Conservation (phyloP, 1,140 invertebrate species). For the Zaprionus kolodkinae region DNA sequence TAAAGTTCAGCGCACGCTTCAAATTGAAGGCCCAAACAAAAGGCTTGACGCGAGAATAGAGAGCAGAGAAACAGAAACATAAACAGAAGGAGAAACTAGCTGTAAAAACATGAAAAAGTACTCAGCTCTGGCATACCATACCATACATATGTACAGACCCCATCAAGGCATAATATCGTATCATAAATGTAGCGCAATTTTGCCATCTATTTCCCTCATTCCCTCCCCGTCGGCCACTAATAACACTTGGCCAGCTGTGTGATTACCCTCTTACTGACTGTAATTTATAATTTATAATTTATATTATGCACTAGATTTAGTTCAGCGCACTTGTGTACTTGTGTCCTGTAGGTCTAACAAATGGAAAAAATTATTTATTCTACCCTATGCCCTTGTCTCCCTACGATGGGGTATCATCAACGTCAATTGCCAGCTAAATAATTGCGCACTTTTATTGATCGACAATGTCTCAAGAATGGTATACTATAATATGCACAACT, state of each 20-base stretch:
- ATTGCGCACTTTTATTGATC: not conserved
- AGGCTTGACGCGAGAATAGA: conserved; percentile 6
- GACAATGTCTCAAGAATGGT: not conserved
- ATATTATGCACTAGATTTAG: conserved; percentile 30
- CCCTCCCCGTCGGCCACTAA: conserved; percentile 11
- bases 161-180: conserved; percentile 34
- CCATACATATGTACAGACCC: conserved; percentile 5
- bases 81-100: conserved; percentile 29
- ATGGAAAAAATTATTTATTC: conserved; percentile 20
- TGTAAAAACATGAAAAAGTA: conserved; percentile 66
- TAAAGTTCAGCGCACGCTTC: conserved; percentile 29
- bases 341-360: conserved; percentile 4
- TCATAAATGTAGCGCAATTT: conserved; percentile 36
- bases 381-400: not conserved
- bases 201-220: not conserved
- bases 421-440: not conserved
- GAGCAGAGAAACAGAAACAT: conserved; percentile 12
- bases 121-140: conserved; percentile 26
- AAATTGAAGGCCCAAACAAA: conserved; percentile 59
- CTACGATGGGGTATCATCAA: not conserved
- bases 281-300: conserved; percentile 42
- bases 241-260: conserved; percentile 29
- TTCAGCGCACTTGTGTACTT: conserved; percentile 7
- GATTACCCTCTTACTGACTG: conserved; percentile 69
- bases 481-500: not conserved